Evolutionary conservation across 2,113 vertebrate genomes (phyloP).

Genomic region (Tringa solitaria): DNA sequence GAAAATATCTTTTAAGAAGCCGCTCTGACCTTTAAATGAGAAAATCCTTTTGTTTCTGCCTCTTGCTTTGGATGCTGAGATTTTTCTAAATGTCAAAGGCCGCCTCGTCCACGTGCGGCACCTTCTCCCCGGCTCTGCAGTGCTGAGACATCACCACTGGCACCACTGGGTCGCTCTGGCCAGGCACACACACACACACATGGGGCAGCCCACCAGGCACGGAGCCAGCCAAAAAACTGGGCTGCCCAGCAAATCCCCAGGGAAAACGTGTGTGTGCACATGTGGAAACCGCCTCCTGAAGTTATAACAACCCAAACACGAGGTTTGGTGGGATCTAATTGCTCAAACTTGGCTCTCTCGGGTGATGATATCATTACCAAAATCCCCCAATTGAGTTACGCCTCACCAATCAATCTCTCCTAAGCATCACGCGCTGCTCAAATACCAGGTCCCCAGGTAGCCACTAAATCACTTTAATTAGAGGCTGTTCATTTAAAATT

Average conservation of each 20-base stretch:
- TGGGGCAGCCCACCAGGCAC: neutral
- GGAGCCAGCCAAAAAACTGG: neutral
- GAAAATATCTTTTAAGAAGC: constrained; percentile 52
- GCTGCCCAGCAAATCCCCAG: neutral
- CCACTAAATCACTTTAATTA: constrained; percentile 76
- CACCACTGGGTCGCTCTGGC: neutral
- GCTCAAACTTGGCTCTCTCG: constrained; percentile 24
- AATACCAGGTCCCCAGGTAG: constrained; percentile 74
- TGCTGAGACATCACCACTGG: neutral
- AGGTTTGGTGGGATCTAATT: constrained; percentile 37
- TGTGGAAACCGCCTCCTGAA: neutral
- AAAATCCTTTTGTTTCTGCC: constrained; percentile 75
- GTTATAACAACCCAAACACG: neutral
- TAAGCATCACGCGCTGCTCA: constrained; percentile 34
- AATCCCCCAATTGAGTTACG: constrained; percentile 21
- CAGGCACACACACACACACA: neutral
- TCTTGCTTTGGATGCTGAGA: constrained; percentile 57
- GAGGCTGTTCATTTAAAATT: constrained; percentile 70
- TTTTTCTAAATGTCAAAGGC: constrained; percentile 78
- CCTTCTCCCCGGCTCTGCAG: neutral
- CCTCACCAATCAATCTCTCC: constrained; percentile 60
- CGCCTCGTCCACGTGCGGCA: neutral
- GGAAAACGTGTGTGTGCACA: neutral
- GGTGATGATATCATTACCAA: constrained; percentile 45
- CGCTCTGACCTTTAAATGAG: constrained; percentile 75